Base-by-base conservation (phyloP, 2,888 invertebrate genomes). In the Bruchidius siliquastri region DNA sequence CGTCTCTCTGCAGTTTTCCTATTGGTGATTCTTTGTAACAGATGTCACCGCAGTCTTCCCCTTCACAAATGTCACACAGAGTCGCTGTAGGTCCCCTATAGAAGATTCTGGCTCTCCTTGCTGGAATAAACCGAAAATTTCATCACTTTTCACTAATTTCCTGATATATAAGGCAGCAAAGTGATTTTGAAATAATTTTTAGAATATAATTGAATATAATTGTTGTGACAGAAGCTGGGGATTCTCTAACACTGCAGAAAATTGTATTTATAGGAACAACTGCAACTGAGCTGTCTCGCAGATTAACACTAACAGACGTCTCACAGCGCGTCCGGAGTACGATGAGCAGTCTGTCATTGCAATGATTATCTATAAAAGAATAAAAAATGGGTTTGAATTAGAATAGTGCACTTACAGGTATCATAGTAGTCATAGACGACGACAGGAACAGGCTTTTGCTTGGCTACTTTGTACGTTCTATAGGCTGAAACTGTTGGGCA, bases 391-490 rank as follows among this genome's bases (percentile, higher is more conserved):
- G 8, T 4, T 8, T 26, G 8, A 26, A 8, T 8, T 4, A 26
- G 21, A 49, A 26, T 4, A 4, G 2, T 68, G 22, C 78, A 90
- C 93, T 90, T 84, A 96, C 96, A 93, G 76, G 93, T 94, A 85
- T 98, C 96, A 82, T 97, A 98, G 81, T 98, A 95, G 85, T 98
- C 98, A 79, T 93, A 93, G 68, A 98, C 90, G 68, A 92, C 90
- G 77, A 97, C 95, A 79, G 94, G 91, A 22, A 94, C 96, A 10
- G 96, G 94, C 75, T 94, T 94, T 81, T 96, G 96, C 72, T 93
- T 90, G 2, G 96, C 95, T 18, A 96, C 94, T 83, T 94, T 93
- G 84, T 95, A 92, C 0, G 93, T 93, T 80, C 95, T 90, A 81
- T 93, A 93, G 8, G 95, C 95, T 8, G 93, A 93, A 68, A 97